phyloP scores from a whole-genome alignment of 2,113 vertebrate genomes.

The Copsychus sechellarum region DNA sequence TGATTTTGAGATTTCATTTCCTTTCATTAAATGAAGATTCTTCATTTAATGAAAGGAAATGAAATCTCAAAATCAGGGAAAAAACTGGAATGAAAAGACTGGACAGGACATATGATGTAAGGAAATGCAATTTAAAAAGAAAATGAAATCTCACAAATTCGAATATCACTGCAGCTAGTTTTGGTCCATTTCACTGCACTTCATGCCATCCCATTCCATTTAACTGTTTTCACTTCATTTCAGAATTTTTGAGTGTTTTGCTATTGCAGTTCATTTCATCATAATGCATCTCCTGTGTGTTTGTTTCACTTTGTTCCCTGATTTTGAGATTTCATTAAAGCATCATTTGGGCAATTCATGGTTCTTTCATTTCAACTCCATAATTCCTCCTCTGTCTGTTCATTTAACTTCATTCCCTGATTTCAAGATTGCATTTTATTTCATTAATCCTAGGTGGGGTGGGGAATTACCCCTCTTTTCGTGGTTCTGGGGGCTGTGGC shows the following conservation, averaged over 20 bases:
- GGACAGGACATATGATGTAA: background rate
- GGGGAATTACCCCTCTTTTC: background rate
- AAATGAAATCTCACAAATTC: background rate
- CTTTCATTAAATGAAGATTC: background rate
- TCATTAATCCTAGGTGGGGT: background rate
- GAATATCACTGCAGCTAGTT: background rate
- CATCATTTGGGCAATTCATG: background rate
- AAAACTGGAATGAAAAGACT: background rate
- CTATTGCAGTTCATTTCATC: background rate
- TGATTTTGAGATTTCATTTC: background rate
- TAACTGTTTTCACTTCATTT: background rate
- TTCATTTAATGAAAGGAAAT: background rate
- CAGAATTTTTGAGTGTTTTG: background rate
- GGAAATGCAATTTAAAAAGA: background rate
- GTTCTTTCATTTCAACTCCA: background rate
- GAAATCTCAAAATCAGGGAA: background rate
- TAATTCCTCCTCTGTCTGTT: background rate
- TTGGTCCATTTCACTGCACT: background rate
- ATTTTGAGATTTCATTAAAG: background rate
- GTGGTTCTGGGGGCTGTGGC: fast-evolving
- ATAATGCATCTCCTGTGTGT: background rate
- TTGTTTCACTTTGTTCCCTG: background rate
- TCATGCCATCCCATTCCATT: background rate
- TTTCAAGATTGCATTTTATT: background rate
- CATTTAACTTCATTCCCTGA: background rate